Percentiles rank a stretch among this genome's conserved stretches.
Evolutionary conservation across 1,140 invertebrate genomes (phyloP).

Genomic region (Glossosoma conforme): DNA sequence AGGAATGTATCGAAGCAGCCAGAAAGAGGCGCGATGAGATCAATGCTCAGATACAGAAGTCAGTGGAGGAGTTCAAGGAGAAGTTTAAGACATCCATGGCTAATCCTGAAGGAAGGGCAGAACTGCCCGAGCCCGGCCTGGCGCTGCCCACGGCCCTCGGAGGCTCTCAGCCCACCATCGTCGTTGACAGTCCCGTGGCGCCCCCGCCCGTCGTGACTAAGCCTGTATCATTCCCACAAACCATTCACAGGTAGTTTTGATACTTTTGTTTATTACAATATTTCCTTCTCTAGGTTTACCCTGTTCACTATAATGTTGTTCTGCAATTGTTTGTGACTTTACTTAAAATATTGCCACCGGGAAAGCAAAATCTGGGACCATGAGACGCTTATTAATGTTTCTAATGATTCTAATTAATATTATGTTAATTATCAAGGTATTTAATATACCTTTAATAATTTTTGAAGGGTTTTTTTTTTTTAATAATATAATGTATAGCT

Average conservation of each 20-base stretch:
- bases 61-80: constrained; percentile 46
- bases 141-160: constrained; percentile 26
- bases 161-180: constrained; percentile 10
- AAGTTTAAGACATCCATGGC: constrained; percentile 44
- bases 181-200: constrained; percentile 22
- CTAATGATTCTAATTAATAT: no score
- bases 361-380: no score
- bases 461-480: no score
- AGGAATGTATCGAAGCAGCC: constrained; percentile 37
- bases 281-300: no score
- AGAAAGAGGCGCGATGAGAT: constrained; percentile 44
- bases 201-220: constrained; percentile 13
- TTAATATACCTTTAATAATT: no score
- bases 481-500: no score
- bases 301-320: no score
- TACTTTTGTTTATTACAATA: no score
- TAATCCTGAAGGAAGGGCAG: constrained; percentile 32
- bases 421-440: no score
- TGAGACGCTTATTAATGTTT: no score
- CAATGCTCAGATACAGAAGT: constrained; percentile 47
- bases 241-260: constrained; percentile 30
- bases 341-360: no score
- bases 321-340: no score
- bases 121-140: constrained; percentile 30
- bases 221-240: constrained; percentile 26